These are phyloP conservation scores for Dasypolia templi DNA, from an alignment of 2,888 invertebrate species.

Conservation along the genomic window DNA sequence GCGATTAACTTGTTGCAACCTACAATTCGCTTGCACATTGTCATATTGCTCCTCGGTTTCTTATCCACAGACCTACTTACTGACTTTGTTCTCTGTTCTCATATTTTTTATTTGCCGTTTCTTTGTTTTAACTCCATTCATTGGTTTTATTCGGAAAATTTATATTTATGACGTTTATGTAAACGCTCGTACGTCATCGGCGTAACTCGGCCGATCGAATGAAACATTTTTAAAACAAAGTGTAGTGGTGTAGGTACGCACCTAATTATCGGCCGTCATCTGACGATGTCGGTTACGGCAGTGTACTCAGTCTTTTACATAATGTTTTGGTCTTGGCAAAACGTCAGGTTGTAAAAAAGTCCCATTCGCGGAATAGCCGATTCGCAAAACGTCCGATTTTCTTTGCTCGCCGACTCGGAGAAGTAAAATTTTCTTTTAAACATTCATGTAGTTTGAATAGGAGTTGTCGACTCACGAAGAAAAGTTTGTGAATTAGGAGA, in stretches of 20 bases:
- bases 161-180: slow-evolving; percentile 28
- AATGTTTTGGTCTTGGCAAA: background rate
- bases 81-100: slow-evolving; percentile 64
- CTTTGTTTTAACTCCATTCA: slow-evolving; percentile 38
- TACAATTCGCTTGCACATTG: slow-evolving; percentile 66
- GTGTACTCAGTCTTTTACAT: background rate
- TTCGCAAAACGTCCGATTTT: no score
- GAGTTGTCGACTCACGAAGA: background rate
- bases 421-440: background rate
- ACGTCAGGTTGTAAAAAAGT: background rate
- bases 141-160: slow-evolving; percentile 49
- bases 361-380: no score
- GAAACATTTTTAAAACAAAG: background rate
- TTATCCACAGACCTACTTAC: slow-evolving; percentile 66
- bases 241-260: background rate
- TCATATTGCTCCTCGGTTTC: slow-evolving; percentile 67
- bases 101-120: slow-evolving; percentile 59
- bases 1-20: slow-evolving; percentile 59
- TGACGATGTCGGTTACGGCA: background rate
- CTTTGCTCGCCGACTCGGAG: no score
- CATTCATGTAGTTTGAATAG: background rate
- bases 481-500: background rate
- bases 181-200: background rate
- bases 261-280: background rate
- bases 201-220: background rate